These are phyloP conservation scores for Trichomalopsis sarcophagae DNA, from an alignment of 1,140 invertebrate species.

Conservation along the genomic window DNA sequence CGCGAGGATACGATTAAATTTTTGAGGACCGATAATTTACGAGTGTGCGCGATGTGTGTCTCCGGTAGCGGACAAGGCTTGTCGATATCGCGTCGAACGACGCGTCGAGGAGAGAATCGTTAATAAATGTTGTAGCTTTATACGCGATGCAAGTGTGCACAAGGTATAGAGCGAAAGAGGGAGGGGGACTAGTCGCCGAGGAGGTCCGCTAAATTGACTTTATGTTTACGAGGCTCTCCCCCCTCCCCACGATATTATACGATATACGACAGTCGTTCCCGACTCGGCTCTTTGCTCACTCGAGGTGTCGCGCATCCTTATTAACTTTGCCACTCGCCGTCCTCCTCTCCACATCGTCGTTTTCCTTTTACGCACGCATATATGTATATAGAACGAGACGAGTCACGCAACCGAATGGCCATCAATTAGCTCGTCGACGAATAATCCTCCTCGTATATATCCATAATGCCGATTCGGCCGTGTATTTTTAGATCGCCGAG, in stretches of 20 bases:
- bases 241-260: conserved; percentile 35
- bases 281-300: conserved; percentile 50
- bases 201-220: conserved; percentile 73
- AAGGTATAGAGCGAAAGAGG: background rate
- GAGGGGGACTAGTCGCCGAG: conserved; percentile 48
- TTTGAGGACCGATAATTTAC: background rate
- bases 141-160: background rate
- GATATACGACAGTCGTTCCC: conserved; percentile 50
- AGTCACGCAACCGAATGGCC: conserved; percentile 33
- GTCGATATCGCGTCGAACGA: background rate
- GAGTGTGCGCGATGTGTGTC: background rate
- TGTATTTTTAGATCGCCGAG: conserved; percentile 29
- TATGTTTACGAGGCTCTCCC: conserved; percentile 60
- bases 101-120: background rate
- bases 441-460: conserved; percentile 23
- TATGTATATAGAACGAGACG: background rate
- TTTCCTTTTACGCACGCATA: background rate
- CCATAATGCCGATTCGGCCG: conserved; percentile 24
- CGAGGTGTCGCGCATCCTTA: conserved; percentile 55
- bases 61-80: background rate
- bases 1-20: background rate
- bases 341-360: background rate
- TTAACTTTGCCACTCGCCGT: conserved; percentile 49
- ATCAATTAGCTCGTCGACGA: conserved; percentile 30
- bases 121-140: too few relatives aligned